phyloP scores from a whole-genome alignment of 2,797 vertebrate species.

The Lepus townsendii region DNA sequence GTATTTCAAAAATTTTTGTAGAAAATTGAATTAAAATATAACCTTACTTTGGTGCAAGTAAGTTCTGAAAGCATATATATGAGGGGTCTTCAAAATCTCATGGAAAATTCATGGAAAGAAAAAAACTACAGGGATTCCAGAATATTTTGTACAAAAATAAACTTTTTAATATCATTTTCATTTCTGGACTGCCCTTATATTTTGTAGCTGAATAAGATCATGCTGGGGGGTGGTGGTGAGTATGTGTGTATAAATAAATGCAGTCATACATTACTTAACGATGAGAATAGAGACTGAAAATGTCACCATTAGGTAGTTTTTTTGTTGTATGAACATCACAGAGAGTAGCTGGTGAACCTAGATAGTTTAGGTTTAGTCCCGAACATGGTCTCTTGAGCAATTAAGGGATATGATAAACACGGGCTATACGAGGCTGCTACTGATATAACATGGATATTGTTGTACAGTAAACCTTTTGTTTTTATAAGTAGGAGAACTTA shows the following conservation, averaged over 20 bases:
- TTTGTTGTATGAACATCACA: not conserved
- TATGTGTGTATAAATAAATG: not conserved
- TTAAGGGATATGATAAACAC: not conserved
- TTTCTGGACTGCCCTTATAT: not conserved
- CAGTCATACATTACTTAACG: not conserved
- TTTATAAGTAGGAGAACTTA: not conserved
- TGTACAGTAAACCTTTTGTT: not conserved
- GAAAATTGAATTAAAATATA: too few species aligned
- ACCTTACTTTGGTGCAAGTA: too few species aligned
- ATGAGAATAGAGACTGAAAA: not conserved
- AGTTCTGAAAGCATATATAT: too few species aligned
- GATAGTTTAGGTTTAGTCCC: not conserved
- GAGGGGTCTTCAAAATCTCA: too few species aligned
- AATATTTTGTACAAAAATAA: too few species aligned
- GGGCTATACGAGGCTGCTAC: not conserved
- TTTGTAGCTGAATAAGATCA: slow-evolving; percentile 12
- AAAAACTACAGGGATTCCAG: too few species aligned
- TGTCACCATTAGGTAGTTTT: not conserved
- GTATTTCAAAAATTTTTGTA: too few species aligned
- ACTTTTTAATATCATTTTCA: too few species aligned
- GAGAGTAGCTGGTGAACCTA: not conserved
- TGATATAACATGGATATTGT: not conserved
- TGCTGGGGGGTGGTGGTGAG: not conserved
- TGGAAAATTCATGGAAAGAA: too few species aligned
- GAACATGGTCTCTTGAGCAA: not conserved